These are phyloP conservation scores for Periophthalmodon schlosseri DNA, from an alignment of 2,113 vertebrate genomes.

Conservation along the genomic window DNA sequence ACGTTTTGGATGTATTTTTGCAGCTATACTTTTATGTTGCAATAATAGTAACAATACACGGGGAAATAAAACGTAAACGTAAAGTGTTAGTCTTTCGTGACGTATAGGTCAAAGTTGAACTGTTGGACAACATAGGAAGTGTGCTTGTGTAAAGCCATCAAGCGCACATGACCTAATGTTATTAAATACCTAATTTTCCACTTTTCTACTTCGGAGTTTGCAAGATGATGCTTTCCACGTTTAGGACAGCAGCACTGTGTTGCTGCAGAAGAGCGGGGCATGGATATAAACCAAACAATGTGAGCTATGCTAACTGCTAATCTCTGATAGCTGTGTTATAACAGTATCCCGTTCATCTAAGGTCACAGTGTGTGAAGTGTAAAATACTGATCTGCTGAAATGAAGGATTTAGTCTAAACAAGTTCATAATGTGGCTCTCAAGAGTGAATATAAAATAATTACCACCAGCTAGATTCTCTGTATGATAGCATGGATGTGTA, in stretches of 20 bases:
- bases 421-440: not conserved
- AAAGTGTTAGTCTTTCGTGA: constrained; percentile 3
- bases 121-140: constrained; percentile 12
- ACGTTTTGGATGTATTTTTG: not conserved
- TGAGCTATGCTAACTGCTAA: constrained; percentile 54
- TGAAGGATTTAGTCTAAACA: not conserved
- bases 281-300: constrained; percentile 52
- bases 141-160: constrained; percentile 25
- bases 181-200: not conserved
- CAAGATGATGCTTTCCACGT: constrained; percentile 61
- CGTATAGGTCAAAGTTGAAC: constrained; percentile 66
- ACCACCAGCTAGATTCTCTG: not conserved
- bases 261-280: constrained; percentile 54
- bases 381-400: not conserved
- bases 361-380: constrained; percentile 17
- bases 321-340: constrained; percentile 3
- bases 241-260: constrained; percentile 56
- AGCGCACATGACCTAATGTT: not conserved
- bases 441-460: not conserved
- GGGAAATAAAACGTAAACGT: not conserved
- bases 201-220: not conserved
- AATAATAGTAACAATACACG: not conserved
- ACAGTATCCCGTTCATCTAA: not conserved
- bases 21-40: not conserved
- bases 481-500: not conserved